These are phyloP conservation scores for Zoanthus solanderi DNA, from an alignment of 92 coral and sea anemone species.

Conservation along the genomic window DNA sequence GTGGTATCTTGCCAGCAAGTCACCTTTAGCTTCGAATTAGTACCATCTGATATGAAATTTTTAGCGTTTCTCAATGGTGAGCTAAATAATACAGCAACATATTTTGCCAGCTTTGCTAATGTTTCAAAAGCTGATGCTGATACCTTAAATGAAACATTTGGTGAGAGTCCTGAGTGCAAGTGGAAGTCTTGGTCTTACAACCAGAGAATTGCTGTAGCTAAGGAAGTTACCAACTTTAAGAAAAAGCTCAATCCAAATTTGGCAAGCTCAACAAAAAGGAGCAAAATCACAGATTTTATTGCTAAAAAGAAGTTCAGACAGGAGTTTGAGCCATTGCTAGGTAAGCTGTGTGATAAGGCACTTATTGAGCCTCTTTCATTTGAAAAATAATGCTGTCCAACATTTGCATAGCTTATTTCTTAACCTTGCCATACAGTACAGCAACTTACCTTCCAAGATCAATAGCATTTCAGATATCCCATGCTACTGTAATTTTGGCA, in stretches of 20 bases:
- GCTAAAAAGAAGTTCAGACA: not conserved
- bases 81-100: constrained; percentile 63
- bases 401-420: constrained; percentile 41
- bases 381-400: constrained; percentile 50
- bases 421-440: constrained; percentile 40
- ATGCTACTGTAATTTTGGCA: not conserved
- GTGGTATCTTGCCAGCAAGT: constrained; percentile 43
- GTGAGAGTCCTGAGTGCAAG: constrained; percentile 28
- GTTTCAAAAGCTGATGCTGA: constrained; percentile 43
- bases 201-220: constrained; percentile 29
- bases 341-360: not conserved
- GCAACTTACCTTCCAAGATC: constrained; percentile 42
- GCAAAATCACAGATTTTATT: constrained; percentile 21
- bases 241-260: constrained; percentile 15
- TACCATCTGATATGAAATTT: constrained; percentile 73
- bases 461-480: constrained; percentile 33
- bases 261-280: constrained; percentile 3
- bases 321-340: constrained; percentile 9
- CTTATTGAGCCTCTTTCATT: constrained; percentile 49
- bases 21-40: constrained; percentile 51
- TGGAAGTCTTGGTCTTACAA: constrained; percentile 42
- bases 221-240: constrained; percentile 34
- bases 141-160: constrained; percentile 36
- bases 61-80: constrained; percentile 65
- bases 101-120: constrained; percentile 66